Percentiles rank a stretch among this genome's conserved stretches.
These are phyloP conservation scores for Clunio marinus DNA, from an alignment of 2,888 invertebrate genomes.

Conservation along the genomic window DNA sequence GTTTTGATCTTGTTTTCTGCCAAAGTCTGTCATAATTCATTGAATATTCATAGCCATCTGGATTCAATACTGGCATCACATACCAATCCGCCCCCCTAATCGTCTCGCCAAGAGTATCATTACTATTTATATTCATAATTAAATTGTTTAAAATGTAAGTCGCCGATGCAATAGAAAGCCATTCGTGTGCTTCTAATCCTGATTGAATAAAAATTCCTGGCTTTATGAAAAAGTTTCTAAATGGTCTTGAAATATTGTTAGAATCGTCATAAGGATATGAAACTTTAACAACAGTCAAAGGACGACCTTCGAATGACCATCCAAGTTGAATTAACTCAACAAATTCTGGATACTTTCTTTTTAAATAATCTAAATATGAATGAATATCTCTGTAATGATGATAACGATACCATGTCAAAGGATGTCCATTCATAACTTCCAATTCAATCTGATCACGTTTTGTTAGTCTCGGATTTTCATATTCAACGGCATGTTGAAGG, in stretches of 20 bases:
- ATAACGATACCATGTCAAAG: conserved; percentile 68
- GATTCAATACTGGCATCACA: conserved; percentile 70
- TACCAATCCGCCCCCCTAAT: conserved; percentile 67
- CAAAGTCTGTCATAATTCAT: conserved; percentile 71
- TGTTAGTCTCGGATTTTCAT: conserved; percentile 63
- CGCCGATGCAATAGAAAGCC: conserved; percentile 74
- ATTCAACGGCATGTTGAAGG: conserved; percentile 67
- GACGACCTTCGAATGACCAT: conserved; percentile 66
- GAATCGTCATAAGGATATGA: conserved; percentile 48
- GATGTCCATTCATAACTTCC: conserved; percentile 58
- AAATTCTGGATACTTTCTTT: conserved; percentile 60
- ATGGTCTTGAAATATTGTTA: conserved; percentile 44
- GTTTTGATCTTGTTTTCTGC: conserved; percentile 70
- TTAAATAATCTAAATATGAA: conserved; percentile 64
- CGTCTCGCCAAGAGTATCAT: conserved; percentile 50
- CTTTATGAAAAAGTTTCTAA: conserved; percentile 51
- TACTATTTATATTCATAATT: conserved; percentile 59
- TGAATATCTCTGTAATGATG: conserved; percentile 67
- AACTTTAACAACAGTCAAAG: conserved; percentile 67
- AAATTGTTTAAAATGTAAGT: conserved; percentile 67
- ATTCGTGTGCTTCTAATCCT: conserved; percentile 70
- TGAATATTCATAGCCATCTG: conserved; percentile 72
- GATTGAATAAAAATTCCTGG: conserved; percentile 79
- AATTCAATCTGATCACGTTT: conserved; percentile 59
- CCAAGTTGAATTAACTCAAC: conserved; percentile 68